Base-by-base conservation (phyloP, 1,140 invertebrate genomes). In the Drosophila mayri region DNA sequence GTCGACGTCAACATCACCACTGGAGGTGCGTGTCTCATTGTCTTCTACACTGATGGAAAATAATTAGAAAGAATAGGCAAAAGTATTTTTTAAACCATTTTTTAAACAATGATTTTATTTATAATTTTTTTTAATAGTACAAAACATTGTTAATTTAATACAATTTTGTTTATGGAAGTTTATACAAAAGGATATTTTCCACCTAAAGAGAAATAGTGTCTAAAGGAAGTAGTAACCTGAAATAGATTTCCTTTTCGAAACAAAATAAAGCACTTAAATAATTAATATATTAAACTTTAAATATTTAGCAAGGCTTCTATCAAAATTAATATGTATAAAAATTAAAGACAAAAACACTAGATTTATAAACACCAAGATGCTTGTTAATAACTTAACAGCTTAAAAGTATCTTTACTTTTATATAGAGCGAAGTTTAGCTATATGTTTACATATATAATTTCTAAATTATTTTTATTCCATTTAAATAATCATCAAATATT, bases 1-100 rank as follows among this genome's bases (percentile, higher is more conserved):
- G 50, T 14, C 49, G 58, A 47, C 54, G 43, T 52, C 44, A 37
- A 47, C 62, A 43, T 49, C 63, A 41, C 35, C 62, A 60, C 60
- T 66, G 58, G 50, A 76, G 78, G 80, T 88, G 84, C 84, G 85
- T 88, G 84, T 66, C 76, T 90, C 64, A 84, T 85, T 88, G 81
- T 90, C 84, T 88, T 52, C 38, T 32, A 70, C 66, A 70, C 66
- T 67, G 60, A 12, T 12, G 5, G 28, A 16, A 14, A 12, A 58
- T 57, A 12, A 16, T 12, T 28, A 14, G 7, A 38, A 50, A 22
- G 22, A 22, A 22, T 22, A 22, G 22, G 22, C 22, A 22, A 3
- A 22, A 22, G 22, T 22, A 22, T 22, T 22, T 22, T 22, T 22
- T 22, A 2, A 2, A 22, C 22, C 22, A 22, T 22, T 22, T 22